Evolutionary conservation across 2,888 invertebrate species (phyloP).

Genomic region (Tribolium freemani): DNA sequence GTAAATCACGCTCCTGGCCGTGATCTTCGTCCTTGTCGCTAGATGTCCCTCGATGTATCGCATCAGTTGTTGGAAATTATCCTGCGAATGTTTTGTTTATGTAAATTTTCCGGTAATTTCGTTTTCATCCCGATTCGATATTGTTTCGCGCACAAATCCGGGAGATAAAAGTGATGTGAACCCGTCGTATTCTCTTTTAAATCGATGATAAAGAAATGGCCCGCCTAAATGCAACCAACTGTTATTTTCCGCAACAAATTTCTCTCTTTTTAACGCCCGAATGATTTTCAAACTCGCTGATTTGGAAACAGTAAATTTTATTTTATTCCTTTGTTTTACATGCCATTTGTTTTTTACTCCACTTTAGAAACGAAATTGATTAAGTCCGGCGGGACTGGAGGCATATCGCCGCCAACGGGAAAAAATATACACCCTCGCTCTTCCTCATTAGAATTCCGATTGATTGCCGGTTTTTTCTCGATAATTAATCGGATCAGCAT

Average conservation of each 20-base stretch:
- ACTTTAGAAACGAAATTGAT: slow-evolving; percentile 46
- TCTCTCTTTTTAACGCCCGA: slow-evolving; percentile 50
- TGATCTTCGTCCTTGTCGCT: background rate
- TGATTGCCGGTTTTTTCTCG: background rate
- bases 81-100: background rate
- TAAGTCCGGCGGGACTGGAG: slow-evolving; percentile 39
- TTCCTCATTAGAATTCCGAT: slow-evolving; percentile 4
- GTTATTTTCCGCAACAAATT: slow-evolving; percentile 58
- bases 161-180: slow-evolving; percentile 24
- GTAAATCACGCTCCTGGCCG: background rate
- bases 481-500: background rate
- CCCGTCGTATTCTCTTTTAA: slow-evolving; percentile 31
- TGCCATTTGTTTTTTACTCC: slow-evolving; percentile 59
- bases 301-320: slow-evolving; percentile 62
- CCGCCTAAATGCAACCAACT: slow-evolving; percentile 53
- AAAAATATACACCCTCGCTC: background rate
- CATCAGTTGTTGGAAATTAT: background rate
- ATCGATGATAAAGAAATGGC: slow-evolving; percentile 46
- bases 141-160: background rate
- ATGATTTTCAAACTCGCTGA: slow-evolving; percentile 58
- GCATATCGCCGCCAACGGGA: background rate
- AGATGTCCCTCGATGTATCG: background rate
- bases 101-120: slow-evolving; percentile 16
- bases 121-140: slow-evolving; percentile 18
- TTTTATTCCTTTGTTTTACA: slow-evolving; percentile 62